A percentile compares a stretch with the other conserved stretches of the same genome.
phyloP scores from a whole-genome alignment of 2,888 invertebrate species.

The Seladonia tumulorum region DNA sequence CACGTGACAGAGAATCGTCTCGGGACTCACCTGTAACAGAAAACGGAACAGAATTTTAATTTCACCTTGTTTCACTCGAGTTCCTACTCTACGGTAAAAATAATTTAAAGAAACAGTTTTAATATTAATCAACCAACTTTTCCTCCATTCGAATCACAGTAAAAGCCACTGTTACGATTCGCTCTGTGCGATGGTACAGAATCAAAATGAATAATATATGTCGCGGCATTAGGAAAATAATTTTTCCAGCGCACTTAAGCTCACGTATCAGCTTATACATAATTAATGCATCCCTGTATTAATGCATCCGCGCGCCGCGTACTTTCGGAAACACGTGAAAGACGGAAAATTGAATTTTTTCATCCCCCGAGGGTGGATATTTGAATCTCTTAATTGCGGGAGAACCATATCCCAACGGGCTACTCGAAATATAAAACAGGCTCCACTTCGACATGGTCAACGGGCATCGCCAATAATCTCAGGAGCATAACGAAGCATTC shows the following conservation, averaged over 20 bases:
- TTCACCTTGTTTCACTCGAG: too few relatives aligned
- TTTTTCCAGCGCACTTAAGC: neutral
- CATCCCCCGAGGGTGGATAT: conserved; percentile 48
- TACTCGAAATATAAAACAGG: conserved; percentile 62
- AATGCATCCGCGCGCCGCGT: neutral
- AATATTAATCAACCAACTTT: neutral
- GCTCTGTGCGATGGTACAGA: neutral
- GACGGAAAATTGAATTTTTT: conserved; percentile 12
- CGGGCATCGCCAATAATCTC: conserved; percentile 62
- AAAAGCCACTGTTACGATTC: neutral
- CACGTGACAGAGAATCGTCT: neutral
- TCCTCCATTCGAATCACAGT: neutral
- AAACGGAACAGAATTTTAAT: neutral
- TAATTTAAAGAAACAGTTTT: neutral
- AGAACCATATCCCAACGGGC: conserved; percentile 54
- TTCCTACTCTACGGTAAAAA: neutral
- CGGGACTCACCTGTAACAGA: neutral
- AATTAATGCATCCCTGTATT: neutral
- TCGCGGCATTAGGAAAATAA: neutral
- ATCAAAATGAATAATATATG: neutral
- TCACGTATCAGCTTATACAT: neutral
- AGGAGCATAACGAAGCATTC: conserved; percentile 77
- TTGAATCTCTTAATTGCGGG: conserved; percentile 61
- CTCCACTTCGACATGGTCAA: conserved; percentile 62
- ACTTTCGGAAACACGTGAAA: neutral